A percentile compares a stretch with the other conserved stretches of the same genome.
phyloP scores from a whole-genome alignment of 2,113 vertebrate genomes.

The Lipotes vexillifer region DNA sequence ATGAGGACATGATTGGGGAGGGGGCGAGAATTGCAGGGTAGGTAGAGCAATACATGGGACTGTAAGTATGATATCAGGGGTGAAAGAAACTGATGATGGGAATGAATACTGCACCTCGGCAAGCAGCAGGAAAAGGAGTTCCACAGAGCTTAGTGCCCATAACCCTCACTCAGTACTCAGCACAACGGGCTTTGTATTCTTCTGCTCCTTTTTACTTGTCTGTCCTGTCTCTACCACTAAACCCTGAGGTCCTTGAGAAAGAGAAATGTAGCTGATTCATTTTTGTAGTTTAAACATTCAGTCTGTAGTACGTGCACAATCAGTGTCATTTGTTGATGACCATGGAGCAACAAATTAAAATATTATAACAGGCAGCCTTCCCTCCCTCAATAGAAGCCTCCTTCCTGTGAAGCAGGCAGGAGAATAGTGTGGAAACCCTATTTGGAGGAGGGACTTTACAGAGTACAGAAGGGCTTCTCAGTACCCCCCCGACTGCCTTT shows the following conservation, averaged over 20 bases:
- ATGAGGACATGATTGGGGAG: neutral
- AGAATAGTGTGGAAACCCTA: neutral
- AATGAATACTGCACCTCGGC: neutral
- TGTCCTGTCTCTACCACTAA: neutral
- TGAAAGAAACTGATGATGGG: neutral
- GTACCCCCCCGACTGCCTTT: neutral
- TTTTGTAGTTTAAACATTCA: neutral
- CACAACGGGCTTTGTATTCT: neutral
- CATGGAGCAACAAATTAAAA: neutral
- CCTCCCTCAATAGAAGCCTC: neutral
- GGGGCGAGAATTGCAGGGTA: neutral
- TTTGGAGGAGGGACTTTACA: neutral
- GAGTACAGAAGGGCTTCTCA: neutral
- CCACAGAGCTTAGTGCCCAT: fast-evolving
- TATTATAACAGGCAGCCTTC: neutral
- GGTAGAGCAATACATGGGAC: neutral
- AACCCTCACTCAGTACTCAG: neutral
- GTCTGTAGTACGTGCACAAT: neutral
- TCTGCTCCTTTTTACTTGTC: neutral
- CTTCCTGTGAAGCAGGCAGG: neutral
- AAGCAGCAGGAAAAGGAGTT: neutral
- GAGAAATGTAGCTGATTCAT: neutral
- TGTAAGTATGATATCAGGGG: neutral
- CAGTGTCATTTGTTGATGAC: neutral
- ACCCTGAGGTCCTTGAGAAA: neutral